A percentile compares a stretch with the other conserved stretches of the same genome.
These are phyloP conservation scores for Heterocephalus glaber DNA, from an alignment of 2,113 vertebrate species.

Conservation along the genomic window DNA sequence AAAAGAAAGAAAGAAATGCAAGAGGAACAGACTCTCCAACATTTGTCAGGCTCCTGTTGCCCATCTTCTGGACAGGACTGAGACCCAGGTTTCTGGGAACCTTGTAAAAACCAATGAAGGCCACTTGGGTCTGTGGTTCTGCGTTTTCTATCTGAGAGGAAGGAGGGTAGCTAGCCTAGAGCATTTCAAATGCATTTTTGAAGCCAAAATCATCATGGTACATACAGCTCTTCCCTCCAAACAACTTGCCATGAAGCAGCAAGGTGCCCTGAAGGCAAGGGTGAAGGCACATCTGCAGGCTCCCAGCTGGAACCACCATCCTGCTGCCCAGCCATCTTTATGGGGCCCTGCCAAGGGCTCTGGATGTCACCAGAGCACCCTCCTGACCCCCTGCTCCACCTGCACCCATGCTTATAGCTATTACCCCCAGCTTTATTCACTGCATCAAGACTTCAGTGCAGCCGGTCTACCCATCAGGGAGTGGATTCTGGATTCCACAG, in stretches of 20 bases:
- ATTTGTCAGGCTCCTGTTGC: not conserved
- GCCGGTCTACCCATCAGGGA: not conserved
- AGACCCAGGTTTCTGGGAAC: not conserved
- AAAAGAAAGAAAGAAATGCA: not conserved
- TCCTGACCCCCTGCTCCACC: fast-evolving
- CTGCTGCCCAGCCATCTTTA: not conserved
- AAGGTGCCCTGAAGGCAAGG: not conserved
- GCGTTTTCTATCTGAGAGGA: not conserved
- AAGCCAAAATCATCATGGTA: not conserved
- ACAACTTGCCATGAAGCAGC: not conserved
- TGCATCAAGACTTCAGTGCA: fast-evolving
- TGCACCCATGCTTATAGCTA: fast-evolving
- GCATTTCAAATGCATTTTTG: not conserved
- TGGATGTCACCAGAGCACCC: not conserved
- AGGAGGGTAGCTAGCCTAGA: not conserved
- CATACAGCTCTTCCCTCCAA: not conserved
- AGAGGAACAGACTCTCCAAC: not conserved
- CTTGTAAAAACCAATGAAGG: not conserved
- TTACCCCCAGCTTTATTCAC: not conserved
- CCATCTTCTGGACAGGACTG: not conserved
- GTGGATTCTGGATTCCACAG: not conserved
- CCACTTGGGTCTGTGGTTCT: not conserved
- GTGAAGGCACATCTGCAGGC: not conserved
- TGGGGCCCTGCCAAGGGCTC: not conserved
- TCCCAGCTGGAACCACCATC: not conserved